Evolutionary conservation across 2,888 invertebrate species (phyloP).

Genomic region (Tenthredo livida): DNA sequence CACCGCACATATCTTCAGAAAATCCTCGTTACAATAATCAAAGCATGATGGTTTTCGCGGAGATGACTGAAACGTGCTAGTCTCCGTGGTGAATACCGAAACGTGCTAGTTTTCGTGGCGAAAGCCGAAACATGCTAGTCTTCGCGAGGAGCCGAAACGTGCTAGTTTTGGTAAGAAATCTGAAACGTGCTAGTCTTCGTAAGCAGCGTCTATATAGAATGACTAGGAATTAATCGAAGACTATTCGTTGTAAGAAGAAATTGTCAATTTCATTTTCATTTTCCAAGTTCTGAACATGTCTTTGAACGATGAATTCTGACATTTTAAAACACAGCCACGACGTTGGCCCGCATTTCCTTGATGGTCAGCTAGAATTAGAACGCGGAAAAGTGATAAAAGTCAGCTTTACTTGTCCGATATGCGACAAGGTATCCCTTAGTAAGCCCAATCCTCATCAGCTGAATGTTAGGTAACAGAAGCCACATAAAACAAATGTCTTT

Average conservation of each 20-base stretch:
- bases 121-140: too few relatives aligned
- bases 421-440: conserved; percentile 17
- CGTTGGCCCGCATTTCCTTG: background rate
- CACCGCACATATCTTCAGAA: too few relatives aligned
- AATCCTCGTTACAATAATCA: too few relatives aligned
- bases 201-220: too few relatives aligned
- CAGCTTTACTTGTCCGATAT: conserved; percentile 17
- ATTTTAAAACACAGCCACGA: background rate
- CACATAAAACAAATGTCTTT: conserved; percentile 7
- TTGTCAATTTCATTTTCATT: background rate
- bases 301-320: background rate
- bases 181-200: too few relatives aligned
- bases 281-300: background rate
- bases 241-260: background rate
- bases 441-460: conserved; percentile 14
- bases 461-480: conserved; percentile 26
- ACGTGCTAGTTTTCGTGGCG: too few relatives aligned
- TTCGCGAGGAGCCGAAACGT: too few relatives aligned
- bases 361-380: background rate
- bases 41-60: too few relatives aligned
- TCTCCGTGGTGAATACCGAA: too few relatives aligned
- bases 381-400: conserved; percentile 11
- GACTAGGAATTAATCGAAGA: background rate
- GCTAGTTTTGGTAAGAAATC: too few relatives aligned
- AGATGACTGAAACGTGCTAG: too few relatives aligned